Evolutionary conservation across 1,140 invertebrate species (phyloP), one percentile per base, ranked within the genome.

Genomic region (Aphaenogaster rudis): DNA sequence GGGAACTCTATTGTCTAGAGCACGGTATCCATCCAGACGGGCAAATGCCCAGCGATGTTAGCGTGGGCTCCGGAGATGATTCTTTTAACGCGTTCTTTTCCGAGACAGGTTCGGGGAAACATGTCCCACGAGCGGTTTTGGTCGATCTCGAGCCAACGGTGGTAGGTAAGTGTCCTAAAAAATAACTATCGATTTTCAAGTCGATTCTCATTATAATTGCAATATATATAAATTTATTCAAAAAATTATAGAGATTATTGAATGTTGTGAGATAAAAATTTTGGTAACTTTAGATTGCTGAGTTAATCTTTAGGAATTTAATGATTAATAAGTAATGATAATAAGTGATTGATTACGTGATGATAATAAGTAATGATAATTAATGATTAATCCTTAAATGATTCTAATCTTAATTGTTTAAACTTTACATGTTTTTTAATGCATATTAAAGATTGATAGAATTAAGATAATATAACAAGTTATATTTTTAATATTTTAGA

Each of bases 11-110:
- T 91, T 97, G 97, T 92, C 93, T 97, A 74, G 97, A 97, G 90
- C 97, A 97, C 93, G 97, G 97, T 9, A 97, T 97, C 78, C 96
- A 97, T 90, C 96, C 96, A 28, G 96, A 97, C 93, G 97, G 97
- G 45, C 95, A 96, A 69, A 96, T 95, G 94, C 94, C 95, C 5
- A 93, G 93, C 42, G 92, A 94, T 80, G 50, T 33, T 4, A 91
- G 86, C 2, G 86, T 94, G 13, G 94, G 94, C 42, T 95, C 96
- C 17, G 96, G 96, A 50, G 93, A 97, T 80, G 96, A 97, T 88
- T 96, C 96, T 28, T 97, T 97, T 93, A 96, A 96, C 88, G 97
- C 97, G 0, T 97, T 97, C 92, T 97, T 97, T 94, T 96, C 95
- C 77, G 96, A 97, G 91, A 97, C 96, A 48, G 96, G 95, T 15